Evolutionary conservation across 2,888 invertebrate species (phyloP).

Genomic region (Phymatocera aterrima): DNA sequence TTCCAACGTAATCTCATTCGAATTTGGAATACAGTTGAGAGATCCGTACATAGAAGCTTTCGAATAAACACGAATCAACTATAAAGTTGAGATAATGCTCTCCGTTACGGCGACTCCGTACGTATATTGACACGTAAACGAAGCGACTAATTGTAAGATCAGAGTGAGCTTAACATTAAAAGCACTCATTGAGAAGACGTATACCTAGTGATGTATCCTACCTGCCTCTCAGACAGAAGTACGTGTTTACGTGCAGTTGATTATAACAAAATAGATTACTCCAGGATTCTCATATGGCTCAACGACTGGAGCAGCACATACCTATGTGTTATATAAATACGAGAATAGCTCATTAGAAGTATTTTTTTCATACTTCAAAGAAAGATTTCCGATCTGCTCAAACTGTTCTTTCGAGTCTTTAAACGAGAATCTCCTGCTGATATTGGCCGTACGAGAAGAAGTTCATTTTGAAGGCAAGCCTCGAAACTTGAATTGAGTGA

Average conservation of each 20-base stretch:
- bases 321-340: background rate
- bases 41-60: background rate
- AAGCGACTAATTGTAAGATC: background rate
- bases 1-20: background rate
- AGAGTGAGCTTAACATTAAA: background rate
- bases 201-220: no score
- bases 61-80: background rate
- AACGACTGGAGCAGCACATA: background rate
- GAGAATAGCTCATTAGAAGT: no score
- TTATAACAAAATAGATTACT: background rate
- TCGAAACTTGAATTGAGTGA: slow-evolving; percentile 15
- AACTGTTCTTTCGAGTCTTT: background rate
- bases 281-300: background rate
- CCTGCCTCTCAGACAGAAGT: background rate
- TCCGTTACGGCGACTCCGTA: background rate
- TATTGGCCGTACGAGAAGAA: no score
- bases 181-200: background rate
- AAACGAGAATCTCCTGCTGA: background rate
- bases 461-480: background rate
- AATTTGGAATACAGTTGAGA: background rate
- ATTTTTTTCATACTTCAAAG: background rate
- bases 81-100: background rate
- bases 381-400: background rate
- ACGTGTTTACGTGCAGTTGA: background rate
- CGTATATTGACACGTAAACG: background rate